Conservation (phyloP, 2,888 invertebrate genomes). For the Cheilosia variabilis region DNA sequence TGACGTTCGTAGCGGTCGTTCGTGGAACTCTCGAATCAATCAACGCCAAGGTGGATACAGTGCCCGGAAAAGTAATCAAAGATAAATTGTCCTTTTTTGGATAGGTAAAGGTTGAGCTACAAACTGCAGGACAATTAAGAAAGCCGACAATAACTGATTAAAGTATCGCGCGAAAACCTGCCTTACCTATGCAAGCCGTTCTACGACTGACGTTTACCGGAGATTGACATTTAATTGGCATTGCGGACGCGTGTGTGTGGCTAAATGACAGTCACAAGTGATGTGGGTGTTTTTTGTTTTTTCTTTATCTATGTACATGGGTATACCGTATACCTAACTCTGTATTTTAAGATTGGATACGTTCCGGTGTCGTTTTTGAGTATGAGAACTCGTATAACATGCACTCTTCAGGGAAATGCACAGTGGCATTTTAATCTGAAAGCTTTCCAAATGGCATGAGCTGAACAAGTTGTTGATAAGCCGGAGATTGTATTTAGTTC, state of each 20-base stretch:
- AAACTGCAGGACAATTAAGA: slow-evolving; percentile 59
- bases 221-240: slow-evolving; percentile 42
- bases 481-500: too few species aligned
- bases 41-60: slow-evolving; percentile 59
- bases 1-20: slow-evolving; percentile 40
- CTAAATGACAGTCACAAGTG: not conserved
- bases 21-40: slow-evolving; percentile 62
- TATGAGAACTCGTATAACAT: too few species aligned
- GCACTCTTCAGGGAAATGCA: too few species aligned
- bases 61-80: slow-evolving; percentile 45
- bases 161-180: slow-evolving; percentile 12
- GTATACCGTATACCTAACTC: too few species aligned
- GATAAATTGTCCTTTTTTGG: slow-evolving; percentile 45
- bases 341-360: too few species aligned
- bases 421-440: too few species aligned
- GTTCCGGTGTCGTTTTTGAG: too few species aligned
- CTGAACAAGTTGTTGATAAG: too few species aligned
- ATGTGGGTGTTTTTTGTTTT: not conserved
- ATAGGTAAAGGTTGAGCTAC: not conserved
- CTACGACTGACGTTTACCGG: slow-evolving; percentile 5
- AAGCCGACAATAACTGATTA: slow-evolving; percentile 67
- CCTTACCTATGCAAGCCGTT: slow-evolving; percentile 5
- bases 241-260: not conserved
- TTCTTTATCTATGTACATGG: too few species aligned
- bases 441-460: too few species aligned